Percentiles rank a stretch among this genome's conserved stretches.
Conservation (phyloP, 2,797 vertebrate species). For the Sebastes itinus region DNA sequence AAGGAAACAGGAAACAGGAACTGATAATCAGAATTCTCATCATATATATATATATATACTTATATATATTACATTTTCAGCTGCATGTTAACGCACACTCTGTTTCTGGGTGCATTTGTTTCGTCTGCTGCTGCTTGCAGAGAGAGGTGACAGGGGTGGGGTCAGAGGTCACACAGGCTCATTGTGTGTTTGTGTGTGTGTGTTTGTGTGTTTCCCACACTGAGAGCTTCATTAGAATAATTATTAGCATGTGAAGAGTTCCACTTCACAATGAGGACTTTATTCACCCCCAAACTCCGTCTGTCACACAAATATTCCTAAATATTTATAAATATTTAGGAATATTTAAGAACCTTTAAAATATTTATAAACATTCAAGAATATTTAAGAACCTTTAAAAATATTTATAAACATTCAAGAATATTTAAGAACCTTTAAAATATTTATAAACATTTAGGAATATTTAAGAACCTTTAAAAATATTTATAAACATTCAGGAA, state of each 20-base stretch:
- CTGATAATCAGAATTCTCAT: not conserved
- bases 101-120: not conserved
- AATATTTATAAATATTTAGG: not conserved
- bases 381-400: not conserved
- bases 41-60: no score
- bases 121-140: not conserved
- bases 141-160: not conserved
- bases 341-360: not conserved
- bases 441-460: not conserved
- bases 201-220: slow-evolving; percentile 37
- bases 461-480: not conserved
- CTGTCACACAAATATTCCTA: slow-evolving; percentile 13
- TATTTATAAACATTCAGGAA: not conserved
- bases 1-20: not conserved
- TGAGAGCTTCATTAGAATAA: slow-evolving; percentile 52
- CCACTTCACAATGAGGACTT: slow-evolving; percentile 61
- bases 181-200: not conserved
- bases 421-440: not conserved
- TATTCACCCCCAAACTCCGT: slow-evolving; percentile 23
- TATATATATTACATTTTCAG: no score
- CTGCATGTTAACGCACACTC: not conserved
- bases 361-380: no score
- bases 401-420: not conserved
- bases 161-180: slow-evolving; percentile 45
- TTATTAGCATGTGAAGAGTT: slow-evolving; percentile 65